Evolutionary conservation across 1,140 invertebrate species (phyloP), one percentile per base, ranked within the genome.

Genomic region (Neodiprion fabricii): DNA sequence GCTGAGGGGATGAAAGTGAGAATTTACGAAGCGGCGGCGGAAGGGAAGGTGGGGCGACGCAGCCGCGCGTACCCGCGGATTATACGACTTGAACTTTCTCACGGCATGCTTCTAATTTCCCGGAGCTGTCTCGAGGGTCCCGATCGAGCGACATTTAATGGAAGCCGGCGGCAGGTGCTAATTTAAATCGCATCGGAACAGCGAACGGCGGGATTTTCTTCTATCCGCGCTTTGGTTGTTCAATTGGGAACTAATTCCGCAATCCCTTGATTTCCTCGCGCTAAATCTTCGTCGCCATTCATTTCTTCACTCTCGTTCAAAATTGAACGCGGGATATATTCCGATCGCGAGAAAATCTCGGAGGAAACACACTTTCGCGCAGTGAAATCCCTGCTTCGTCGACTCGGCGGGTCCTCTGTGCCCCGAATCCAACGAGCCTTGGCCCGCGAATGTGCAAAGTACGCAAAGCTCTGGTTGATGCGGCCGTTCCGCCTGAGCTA

Each of bases 181-280:
- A 86, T 86, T 86, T 84, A 83, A 86, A 86, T 85, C 79, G 79
- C 81, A 85, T 86, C 82, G 80, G 72, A 74, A 67, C 72, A 69
- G 70, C 72, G 75, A 76, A 68, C 74, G 71, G 50, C 77, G 70
- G 73, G 17, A 71, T 71, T 71, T 47, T 9, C 40, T 71, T 49
- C 70, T 71, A 71, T 71, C 40, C 70, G 17, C 17, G 17, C 17
- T 21, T 21, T 21, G 17, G 14, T n/a, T 47, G 70, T 71, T 82
- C 85, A 84, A 86, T 85, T 79, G 81, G 79, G 83, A 84, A 86
- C 82, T 85, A 85, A 85, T 84, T 80, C 77, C 79, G 81, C 81
- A 81, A 83, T 85, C 70, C 78, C 82, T 80, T 79, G 80, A 81
- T 68, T 17, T 9, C 67, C 17, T 17, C 67, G 10, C 67, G 28